phyloP scores from a whole-genome alignment of 2,888 invertebrate genomes.

The Lamellibrachia satsuma region DNA sequence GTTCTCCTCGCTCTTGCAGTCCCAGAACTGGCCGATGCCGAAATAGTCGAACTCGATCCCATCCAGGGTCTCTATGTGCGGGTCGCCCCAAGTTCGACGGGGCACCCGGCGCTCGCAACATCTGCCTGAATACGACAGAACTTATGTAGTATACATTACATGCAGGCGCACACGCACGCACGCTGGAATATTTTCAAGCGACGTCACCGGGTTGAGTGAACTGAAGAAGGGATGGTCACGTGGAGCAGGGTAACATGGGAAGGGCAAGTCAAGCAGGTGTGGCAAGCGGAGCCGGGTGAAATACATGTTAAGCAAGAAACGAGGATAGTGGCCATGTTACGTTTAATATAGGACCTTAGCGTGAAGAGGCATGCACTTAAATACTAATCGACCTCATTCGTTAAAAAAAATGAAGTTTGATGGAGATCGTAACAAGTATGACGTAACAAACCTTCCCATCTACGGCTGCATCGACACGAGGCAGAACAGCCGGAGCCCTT shows the following conservation, averaged over 20 bases:
- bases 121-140: neutral
- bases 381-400: neutral
- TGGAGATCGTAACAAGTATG: neutral
- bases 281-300: neutral
- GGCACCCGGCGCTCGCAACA: conserved; percentile 20
- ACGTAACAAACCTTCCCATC: conserved; percentile 17
- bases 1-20: conserved; percentile 30
- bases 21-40: conserved; percentile 34
- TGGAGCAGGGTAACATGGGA: too few relatives aligned
- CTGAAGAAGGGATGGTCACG: too few relatives aligned
- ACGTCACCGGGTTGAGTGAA: neutral
- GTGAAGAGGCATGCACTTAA: neutral
- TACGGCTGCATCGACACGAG: neutral
- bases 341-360: neutral
- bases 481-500: neutral
- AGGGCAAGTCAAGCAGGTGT: neutral
- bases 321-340: neutral
- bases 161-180: neutral
- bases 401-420: neutral
- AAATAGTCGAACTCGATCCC: conserved; percentile 28
- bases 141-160: neutral
- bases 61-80: conserved; percentile 27
- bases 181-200: neutral
- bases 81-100: conserved; percentile 24
- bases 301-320: neutral